phyloP scores from a whole-genome alignment of 2,888 invertebrate species.

The Philaethria dido region DNA sequence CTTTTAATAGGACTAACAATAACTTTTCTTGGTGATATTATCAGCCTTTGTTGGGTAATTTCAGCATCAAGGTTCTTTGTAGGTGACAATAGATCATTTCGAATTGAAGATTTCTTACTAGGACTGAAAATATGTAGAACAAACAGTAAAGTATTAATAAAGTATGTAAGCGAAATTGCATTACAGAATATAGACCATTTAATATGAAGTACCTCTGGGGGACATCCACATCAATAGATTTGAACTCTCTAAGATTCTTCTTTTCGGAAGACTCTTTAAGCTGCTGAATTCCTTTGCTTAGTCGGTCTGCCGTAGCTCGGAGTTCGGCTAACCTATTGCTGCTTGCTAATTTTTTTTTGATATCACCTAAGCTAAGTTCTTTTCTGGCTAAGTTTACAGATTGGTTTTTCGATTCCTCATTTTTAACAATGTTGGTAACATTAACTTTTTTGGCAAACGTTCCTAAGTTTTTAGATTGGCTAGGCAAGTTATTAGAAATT shows the following conservation, averaged over 20 bases:
- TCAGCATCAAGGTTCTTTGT: conserved; percentile 77
- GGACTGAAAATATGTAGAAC: conserved; percentile 79
- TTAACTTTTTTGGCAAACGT: conserved; percentile 68
- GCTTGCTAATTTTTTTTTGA: conserved; percentile 86
- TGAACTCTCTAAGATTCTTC: conserved; percentile 86
- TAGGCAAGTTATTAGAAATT: conserved; percentile 21
- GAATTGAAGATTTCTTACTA: conserved; percentile 71
- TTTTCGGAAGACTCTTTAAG: conserved; percentile 79
- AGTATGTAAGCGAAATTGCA: neutral
- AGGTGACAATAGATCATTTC: conserved; percentile 81
- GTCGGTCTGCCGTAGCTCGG: conserved; percentile 86
- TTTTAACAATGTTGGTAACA: conserved; percentile 57
- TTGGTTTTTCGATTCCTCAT: conserved; percentile 58
- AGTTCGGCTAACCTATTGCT: conserved; percentile 88
- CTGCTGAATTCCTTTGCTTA: conserved; percentile 86
- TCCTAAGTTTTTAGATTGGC: conserved; percentile 41
- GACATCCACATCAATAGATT: conserved; percentile 90
- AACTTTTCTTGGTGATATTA: conserved; percentile 86
- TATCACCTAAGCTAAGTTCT: conserved; percentile 87
- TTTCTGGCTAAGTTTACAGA: conserved; percentile 77
- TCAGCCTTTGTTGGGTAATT: conserved; percentile 68
- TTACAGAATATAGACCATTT: neutral
- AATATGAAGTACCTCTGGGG: conserved; percentile 85
- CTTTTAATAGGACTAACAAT: conserved; percentile 85
- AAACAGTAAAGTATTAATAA: neutral